Evolutionary conservation across 2,888 invertebrate species (phyloP).

Genomic region (Cryptosula pallasiana): DNA sequence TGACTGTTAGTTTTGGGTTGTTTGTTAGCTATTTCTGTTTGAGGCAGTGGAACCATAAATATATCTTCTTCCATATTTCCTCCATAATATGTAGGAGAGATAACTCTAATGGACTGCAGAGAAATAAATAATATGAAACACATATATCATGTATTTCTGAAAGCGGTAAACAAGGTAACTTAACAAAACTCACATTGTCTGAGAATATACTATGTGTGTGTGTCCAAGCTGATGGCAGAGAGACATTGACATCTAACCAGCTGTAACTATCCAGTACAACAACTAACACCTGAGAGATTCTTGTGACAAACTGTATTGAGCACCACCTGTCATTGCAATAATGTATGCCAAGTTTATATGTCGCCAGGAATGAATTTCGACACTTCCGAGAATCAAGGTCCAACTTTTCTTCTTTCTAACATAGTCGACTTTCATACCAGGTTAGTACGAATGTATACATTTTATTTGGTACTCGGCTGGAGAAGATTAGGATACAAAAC

Average conservation of each 20-base stretch:
- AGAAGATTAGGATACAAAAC: no score
- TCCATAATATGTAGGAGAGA: not conserved
- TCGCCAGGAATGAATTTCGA: no score
- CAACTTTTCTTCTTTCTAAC: no score
- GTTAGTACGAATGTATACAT: no score
- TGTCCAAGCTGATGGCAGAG: not conserved
- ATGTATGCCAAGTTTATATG: no score
- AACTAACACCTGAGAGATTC: not conserved
- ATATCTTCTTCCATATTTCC: not conserved
- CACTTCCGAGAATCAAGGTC: no score
- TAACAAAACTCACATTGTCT: slow-evolving; percentile 6
- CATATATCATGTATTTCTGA: no score
- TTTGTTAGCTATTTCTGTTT: not conserved
- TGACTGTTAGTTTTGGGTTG: not conserved
- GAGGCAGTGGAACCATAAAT: slow-evolving; percentile 11
- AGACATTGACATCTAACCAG: slow-evolving; percentile 3
- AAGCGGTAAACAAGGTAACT: no score
- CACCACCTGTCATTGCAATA: no score
- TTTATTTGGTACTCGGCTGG: no score
- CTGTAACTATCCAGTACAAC: not conserved
- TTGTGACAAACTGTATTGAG: not conserved
- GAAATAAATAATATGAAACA: no score
- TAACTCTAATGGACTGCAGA: not conserved
- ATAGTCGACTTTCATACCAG: no score
- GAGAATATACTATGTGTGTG: not conserved